Evolutionary conservation across 1,140 invertebrate species (phyloP).

Genomic region (Drosophila seguyi): DNA sequence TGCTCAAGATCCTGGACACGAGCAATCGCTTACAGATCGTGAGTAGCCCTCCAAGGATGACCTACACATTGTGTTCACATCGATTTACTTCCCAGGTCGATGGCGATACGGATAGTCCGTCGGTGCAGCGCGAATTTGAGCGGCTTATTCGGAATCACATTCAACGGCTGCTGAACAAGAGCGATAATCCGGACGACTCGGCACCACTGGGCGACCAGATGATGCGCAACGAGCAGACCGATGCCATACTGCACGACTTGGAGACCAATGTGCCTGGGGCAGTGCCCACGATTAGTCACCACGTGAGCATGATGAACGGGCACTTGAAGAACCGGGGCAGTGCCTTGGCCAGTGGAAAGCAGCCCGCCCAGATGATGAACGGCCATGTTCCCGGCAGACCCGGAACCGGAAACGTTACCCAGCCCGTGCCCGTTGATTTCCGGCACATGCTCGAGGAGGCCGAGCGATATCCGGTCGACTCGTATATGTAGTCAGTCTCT

Average conservation of each 20-base stretch:
- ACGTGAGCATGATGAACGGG: slow-evolving; percentile 84
- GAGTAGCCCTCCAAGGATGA: slow-evolving; percentile 66
- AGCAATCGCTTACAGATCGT: slow-evolving; percentile 92
- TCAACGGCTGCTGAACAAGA: slow-evolving; percentile 85
- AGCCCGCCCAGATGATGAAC: slow-evolving; percentile 63
- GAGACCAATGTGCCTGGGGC: slow-evolving; percentile 83
- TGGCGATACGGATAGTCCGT: slow-evolving; percentile 91
- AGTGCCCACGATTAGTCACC: slow-evolving; percentile 84
- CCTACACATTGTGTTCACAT: background rate
- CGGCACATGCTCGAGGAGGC: slow-evolving; percentile 83
- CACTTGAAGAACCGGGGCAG: slow-evolving; percentile 75
- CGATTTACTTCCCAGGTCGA: slow-evolving; percentile 88
- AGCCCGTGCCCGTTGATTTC: slow-evolving; percentile 64
- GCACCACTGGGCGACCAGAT: slow-evolving; percentile 44
- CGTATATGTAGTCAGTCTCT: slow-evolving; percentile 74
- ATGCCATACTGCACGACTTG: slow-evolving; percentile 79
- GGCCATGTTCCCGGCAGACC: slow-evolving; percentile 62
- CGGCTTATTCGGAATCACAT: slow-evolving; percentile 87
- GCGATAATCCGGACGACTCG: slow-evolving; percentile 31
- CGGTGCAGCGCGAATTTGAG: slow-evolving; percentile 91
- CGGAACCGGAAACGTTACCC: slow-evolving; percentile 53
- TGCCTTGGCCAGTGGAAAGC: slow-evolving; percentile 44
- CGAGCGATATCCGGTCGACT: slow-evolving; percentile 82
- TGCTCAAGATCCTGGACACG: slow-evolving; percentile 93
- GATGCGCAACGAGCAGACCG: slow-evolving; percentile 75